Evolutionary conservation across 2,113 vertebrate genomes (phyloP), one percentile per base, ranked within the genome.

Genomic region (Dicentrarchus labrax): DNA sequence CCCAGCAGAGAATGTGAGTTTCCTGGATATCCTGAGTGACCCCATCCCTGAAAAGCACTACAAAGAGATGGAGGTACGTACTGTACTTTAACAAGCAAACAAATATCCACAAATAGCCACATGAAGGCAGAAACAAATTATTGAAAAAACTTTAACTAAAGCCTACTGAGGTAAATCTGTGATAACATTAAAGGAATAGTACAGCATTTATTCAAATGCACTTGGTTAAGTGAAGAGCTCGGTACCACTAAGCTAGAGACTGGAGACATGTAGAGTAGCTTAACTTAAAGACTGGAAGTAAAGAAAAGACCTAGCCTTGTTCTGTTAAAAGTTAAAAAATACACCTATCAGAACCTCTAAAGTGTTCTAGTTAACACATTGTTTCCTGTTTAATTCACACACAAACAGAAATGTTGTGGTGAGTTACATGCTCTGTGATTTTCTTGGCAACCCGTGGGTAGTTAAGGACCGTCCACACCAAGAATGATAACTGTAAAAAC

Each of bases 11-110:
- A 86, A 82, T 9, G 92, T 96, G 62, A 88, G 75, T 81, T 94
- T 93, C 84, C 81, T 96, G 89, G 95, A 96, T 79, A 96, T 96
- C 84, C 84, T 96, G 72, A 91, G 66, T 75, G 95, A 96, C 88
- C 93, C 94, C 17, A 93, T 95, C 77, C 95, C 95, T 36, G 95
- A 95, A 22, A 96, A 92, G 72, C 87, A 95, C 86, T 95, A 95
- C 86, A 94, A 89, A 86, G 81, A 92, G 43, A 75, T 89, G 7
- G 95, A 96, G 94, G 95, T 95, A 87, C 7, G 43, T n/a, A 8
- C 8, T 65, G 50, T 45, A 72, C 22, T 22, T 3, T 53, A 21
- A 76, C 17, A 69, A 38, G 62, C 54, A 67, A 50, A 56, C 56
- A 61, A 56, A 65, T 19, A 64, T n/a, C 10, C 13, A 6, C 3